Conservation (phyloP, 92 coral and sea anemone species). For the Meandrina meandrites region DNA sequence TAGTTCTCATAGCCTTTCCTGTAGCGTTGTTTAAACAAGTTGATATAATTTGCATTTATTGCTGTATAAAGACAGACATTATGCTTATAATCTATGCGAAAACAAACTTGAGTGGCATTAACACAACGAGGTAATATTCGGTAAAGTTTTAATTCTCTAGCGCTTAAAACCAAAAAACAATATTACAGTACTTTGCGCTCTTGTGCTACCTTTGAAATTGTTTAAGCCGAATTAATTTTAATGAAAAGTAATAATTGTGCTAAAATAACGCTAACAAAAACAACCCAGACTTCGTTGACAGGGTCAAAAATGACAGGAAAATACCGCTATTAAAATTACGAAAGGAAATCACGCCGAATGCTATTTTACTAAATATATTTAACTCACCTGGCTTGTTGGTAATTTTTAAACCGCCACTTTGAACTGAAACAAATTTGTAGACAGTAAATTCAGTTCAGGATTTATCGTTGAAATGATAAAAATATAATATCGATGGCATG, state of each 20-base stretch:
- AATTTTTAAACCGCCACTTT: not conserved
- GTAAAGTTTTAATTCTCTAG: not conserved
- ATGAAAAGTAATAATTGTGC: not conserved
- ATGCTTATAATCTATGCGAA: not conserved
- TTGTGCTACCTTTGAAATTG: conserved; percentile 3
- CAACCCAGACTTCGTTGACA: too few relatives aligned
- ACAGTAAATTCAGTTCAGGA: not conserved
- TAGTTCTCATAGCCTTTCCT: not conserved
- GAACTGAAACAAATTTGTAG: not conserved
- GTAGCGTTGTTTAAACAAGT: conserved; percentile 22
- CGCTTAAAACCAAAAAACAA: not conserved
- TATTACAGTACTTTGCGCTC: not conserved
- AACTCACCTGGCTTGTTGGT: not conserved
- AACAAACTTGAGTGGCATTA: conserved; percentile 22
- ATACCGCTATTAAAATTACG: not conserved
- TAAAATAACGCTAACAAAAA: not conserved
- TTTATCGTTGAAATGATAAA: not conserved
- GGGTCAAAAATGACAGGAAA: not conserved
- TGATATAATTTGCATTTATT: conserved; percentile 29
- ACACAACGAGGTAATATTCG: conserved; percentile 3
- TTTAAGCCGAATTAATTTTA: conserved; percentile 11
- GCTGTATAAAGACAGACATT: not conserved
- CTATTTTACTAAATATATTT: not conserved
- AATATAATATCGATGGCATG: not conserved
- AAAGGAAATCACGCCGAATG: not conserved